A percentile compares a stretch with the other conserved stretches of the same genome.
Evolutionary conservation across 1,140 invertebrate genomes (phyloP).

Genomic region (Drosophila kurseongensis): DNA sequence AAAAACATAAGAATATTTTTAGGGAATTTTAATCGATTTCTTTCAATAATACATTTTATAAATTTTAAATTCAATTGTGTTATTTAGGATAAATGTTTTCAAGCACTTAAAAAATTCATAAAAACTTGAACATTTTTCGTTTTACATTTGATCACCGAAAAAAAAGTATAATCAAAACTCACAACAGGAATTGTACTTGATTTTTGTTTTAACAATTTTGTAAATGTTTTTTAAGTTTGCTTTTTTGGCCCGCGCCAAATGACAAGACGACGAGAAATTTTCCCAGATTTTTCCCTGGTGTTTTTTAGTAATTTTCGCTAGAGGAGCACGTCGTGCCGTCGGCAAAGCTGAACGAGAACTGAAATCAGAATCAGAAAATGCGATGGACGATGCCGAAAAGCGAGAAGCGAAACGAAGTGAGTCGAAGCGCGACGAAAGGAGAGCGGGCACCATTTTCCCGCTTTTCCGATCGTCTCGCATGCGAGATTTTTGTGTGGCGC

Average conservation of each 20-base stretch:
- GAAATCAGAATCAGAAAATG: constrained; percentile 37
- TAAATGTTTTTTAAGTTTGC: constrained; percentile 4
- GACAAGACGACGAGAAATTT: constrained; percentile 32
- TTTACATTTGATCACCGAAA: constrained; percentile 7
- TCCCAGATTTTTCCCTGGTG: constrained; percentile 12
- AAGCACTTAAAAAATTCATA: constrained; percentile 29
- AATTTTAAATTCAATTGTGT: constrained; percentile 6
- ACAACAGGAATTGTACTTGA: background rate
- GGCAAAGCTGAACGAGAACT: constrained; percentile 84
- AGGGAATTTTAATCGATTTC: background rate
- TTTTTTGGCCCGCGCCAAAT: constrained; percentile 33
- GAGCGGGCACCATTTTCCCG: constrained; percentile 10
- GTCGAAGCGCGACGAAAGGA: constrained; percentile 7
- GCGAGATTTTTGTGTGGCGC: constrained; percentile 31
- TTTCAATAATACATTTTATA: too few species aligned
- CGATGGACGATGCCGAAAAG: constrained; percentile 21
- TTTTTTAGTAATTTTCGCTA: constrained; percentile 10
- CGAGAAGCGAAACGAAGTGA: constrained; percentile 18
- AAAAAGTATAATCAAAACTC: constrained; percentile 5
- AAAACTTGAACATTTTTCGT: background rate
- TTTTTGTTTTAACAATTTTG: background rate
- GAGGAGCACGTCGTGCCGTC: constrained; percentile 77
- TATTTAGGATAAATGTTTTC: constrained; percentile 11
- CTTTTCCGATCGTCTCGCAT: constrained; percentile 47
- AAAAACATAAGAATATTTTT: background rate